A percentile compares a stretch with the other conserved stretches of the same genome.
These are phyloP conservation scores for Syrphus vitripennis DNA, from an alignment of 2,888 invertebrate genomes.

Conservation along the genomic window DNA sequence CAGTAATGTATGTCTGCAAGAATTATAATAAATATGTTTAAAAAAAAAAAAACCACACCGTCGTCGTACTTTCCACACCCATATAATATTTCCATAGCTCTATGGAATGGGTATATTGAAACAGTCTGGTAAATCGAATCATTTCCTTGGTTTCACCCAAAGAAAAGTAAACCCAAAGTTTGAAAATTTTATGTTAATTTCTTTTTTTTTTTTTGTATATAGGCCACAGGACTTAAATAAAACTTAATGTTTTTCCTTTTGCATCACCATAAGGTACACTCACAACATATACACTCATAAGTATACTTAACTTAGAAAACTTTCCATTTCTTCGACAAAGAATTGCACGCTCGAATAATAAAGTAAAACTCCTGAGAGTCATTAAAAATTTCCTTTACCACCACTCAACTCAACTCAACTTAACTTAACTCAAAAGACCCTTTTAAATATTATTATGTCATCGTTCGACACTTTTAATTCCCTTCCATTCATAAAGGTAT, in stretches of 20 bases:
- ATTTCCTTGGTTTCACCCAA: background rate
- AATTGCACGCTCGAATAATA: background rate
- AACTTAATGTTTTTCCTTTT: background rate
- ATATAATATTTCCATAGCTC: no score
- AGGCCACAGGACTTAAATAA: background rate
- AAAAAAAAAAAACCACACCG: background rate
- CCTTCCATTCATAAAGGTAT: background rate
- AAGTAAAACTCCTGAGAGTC: background rate
- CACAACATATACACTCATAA: background rate
- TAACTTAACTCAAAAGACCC: background rate
- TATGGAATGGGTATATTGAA: no score
- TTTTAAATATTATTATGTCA: background rate
- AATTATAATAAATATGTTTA: no score
- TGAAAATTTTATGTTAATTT: background rate
- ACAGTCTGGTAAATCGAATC: background rate
- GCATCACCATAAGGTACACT: background rate
- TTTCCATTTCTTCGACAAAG: background rate
- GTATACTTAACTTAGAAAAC: background rate
- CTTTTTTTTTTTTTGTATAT: background rate
- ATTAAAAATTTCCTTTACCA: background rate
- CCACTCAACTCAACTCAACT: no score
- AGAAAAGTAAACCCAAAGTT: background rate
- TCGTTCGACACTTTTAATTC: background rate
- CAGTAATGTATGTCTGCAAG: no score
- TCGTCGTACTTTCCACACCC: background rate